Conservation (phyloP, 37 sponge, comb jelly and placozoan genomes). For the Eunapius fragilis region DNA sequence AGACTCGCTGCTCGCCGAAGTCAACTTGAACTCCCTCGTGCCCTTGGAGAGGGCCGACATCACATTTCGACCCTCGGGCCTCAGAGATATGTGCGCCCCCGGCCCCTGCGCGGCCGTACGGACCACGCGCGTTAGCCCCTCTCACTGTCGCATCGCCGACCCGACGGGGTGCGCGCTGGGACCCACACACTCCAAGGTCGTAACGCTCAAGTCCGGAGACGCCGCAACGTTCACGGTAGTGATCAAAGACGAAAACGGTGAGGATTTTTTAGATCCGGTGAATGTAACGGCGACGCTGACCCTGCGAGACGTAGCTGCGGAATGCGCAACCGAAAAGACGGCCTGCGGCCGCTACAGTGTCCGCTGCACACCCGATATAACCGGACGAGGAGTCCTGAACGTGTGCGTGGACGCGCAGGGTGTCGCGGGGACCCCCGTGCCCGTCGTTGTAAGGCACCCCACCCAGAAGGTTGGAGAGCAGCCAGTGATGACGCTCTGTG, state of each 20-base stretch:
- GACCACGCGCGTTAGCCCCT: neutral
- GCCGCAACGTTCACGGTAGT: constrained; percentile 6
- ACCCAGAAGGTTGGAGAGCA: constrained; percentile 7
- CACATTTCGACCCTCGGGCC: neutral
- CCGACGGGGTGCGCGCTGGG: neutral
- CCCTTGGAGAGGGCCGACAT: neutral
- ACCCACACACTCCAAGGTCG: neutral
- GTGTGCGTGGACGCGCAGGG: neutral
- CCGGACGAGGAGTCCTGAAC: constrained; percentile 13
- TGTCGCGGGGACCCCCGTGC: constrained; percentile 16
- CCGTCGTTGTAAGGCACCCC: constrained; percentile 20
- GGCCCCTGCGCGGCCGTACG: neutral
- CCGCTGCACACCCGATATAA: constrained; percentile 10
- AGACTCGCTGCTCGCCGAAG: neutral
- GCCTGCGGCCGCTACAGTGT: constrained; percentile 31
- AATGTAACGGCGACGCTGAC: neutral
- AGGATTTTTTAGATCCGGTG: neutral
- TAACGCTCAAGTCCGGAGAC: constrained; percentile 7
- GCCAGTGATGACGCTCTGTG: constrained; percentile 6
- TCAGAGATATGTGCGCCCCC: neutral
- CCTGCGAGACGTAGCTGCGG: constrained; percentile 11
- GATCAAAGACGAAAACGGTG: neutral
- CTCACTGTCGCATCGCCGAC: neutral
- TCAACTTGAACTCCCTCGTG: neutral
- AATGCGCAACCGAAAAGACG: neutral